A percentile compares a stretch with the other conserved stretches of the same genome.
These are phyloP conservation scores for Malurus leucopterus DNA, from an alignment of 2,797 vertebrate species.

Conservation along the genomic window DNA sequence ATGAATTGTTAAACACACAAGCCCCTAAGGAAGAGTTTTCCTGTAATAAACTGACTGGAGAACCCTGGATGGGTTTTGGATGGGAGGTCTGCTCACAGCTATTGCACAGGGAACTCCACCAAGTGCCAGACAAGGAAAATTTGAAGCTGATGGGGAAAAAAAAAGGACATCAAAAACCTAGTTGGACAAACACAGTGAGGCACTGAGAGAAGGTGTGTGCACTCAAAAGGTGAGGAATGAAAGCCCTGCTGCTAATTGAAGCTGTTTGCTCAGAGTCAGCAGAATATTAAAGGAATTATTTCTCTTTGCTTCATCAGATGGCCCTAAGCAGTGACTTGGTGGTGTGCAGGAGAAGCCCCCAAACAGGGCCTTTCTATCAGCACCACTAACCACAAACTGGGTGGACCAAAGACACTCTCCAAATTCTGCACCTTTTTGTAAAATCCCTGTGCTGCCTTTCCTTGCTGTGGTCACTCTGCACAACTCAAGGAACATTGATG, in stretches of 20 bases:
- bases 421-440: background rate
- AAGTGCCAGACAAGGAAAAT: background rate
- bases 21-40: background rate
- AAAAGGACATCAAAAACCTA: background rate
- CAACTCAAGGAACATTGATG: fast-evolving
- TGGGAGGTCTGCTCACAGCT: background rate
- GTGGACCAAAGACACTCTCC: background rate
- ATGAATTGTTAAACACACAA: background rate
- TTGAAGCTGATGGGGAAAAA: background rate
- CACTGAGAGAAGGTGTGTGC: background rate
- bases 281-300: background rate
- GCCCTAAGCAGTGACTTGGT: background rate
- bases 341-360: background rate
- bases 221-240: background rate
- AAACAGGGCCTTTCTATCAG: background rate
- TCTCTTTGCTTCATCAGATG: background rate
- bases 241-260: background rate
- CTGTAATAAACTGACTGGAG: background rate
- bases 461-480: background rate
- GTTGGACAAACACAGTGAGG: background rate
- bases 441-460: too few species aligned
- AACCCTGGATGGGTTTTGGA: background rate
- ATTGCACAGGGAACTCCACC: background rate
- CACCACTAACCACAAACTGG: background rate
- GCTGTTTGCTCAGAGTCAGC: background rate